Base-by-base conservation (phyloP, 2,797 vertebrate genomes). In the Sebastes trivittatus region DNA sequence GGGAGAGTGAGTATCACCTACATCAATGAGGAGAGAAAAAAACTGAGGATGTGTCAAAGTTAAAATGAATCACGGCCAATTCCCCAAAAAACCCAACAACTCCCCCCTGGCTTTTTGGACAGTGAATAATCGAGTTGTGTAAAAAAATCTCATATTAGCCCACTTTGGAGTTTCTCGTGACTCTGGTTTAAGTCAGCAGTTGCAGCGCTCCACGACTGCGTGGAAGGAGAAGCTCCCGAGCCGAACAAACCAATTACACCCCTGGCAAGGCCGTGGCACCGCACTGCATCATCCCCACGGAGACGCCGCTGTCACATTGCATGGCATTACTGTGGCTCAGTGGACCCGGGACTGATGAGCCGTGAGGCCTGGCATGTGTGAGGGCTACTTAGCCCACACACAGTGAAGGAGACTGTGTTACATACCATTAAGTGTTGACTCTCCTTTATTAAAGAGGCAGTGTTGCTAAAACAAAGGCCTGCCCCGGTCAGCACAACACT, bases 191-290 rank as follows among this genome's bases (percentile, higher is more conserved):
- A 85, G 85, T 89, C 85, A 83, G 86, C 80, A 75, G 77, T 81
- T 65, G 75, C 80, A 60, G 77, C 49, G 23, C 73, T 46, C 56
- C 61, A 75, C 11, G 22, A 83, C 80, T 78, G 49, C 34, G 23
- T 36, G 80, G 86, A 81, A 75, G 89, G 93, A 84, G 86, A 92
- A 13, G 68, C 88, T 91, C 80, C 81, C 27, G 79, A 87, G 84
- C 89, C 38, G 80, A 92, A 90, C 90, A 85, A 91, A 91, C 86
- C 92, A 88, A 90, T 94, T 92, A 89, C 83, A 87, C 63, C 84
- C 76, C 70, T 86, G 90, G 90, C 91, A 87, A 59, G 72, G 61
- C 85, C 6, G 59, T 58, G 86, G 87, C 84, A 61, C 62, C 20
- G 85, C 80, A 67, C 90, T 87, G 89, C 79, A 91, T 88, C 88